Conservation (phyloP, 2,797 vertebrate genomes). For the Pangasius mekongensis region DNA sequence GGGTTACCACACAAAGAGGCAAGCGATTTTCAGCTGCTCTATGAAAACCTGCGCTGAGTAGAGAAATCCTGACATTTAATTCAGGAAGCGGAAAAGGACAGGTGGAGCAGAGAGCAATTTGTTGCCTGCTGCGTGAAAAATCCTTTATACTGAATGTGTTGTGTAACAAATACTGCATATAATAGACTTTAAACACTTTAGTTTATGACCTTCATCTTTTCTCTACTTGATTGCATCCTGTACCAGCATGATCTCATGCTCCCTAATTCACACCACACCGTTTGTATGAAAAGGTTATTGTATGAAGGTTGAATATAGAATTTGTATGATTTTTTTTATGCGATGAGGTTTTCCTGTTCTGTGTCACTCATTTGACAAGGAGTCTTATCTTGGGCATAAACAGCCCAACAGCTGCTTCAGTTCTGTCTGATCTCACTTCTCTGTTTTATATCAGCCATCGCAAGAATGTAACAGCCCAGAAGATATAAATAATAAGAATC, state of each 20-base stretch:
- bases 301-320: not conserved
- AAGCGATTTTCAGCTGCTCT: not conserved
- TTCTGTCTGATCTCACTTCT: not conserved
- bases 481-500: not conserved
- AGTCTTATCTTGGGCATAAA: not conserved
- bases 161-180: conserved; percentile 1
- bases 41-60: not conserved
- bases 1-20: not conserved
- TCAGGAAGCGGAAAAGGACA: not conserved
- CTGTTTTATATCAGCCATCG: not conserved
- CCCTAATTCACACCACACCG: not conserved
- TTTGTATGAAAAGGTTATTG: not conserved
- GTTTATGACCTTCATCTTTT: not conserved
- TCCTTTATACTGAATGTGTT: not conserved
- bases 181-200: conserved; percentile 12
- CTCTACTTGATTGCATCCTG: not conserved
- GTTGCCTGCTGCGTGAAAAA: not conserved
- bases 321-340: not conserved
- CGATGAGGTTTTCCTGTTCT: not conserved
- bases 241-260: not conserved
- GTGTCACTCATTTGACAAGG: not conserved
- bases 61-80: conserved; percentile 8
- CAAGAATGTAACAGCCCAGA: not conserved
- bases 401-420: not conserved
- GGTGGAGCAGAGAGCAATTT: not conserved